Base-by-base conservation (phyloP, 2,888 invertebrate genomes). In the Lobophora halterata region DNA sequence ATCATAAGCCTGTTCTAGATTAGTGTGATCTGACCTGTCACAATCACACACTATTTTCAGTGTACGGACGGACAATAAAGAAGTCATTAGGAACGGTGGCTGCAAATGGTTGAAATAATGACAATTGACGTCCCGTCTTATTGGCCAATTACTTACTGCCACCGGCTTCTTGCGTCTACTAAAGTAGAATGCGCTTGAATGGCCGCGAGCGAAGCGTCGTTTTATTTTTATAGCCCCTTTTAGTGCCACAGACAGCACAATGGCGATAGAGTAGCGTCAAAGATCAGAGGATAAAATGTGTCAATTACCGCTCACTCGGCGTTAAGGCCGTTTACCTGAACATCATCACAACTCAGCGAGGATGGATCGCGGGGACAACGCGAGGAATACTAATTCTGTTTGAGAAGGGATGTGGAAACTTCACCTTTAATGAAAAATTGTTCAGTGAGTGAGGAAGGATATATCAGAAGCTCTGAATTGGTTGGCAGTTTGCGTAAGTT, bases 351-450 rank as follows among this genome's bases (percentile, higher is more conserved):
- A 28, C 36, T 37, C 33, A 33, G 16, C 14, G 28, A 27, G 24
- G 36, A 28, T 28, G 45, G 47, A 47, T 43, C 43, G 25, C 21
- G 18, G 42, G 13, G 26, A 21, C 35, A 33, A 34, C 46, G 41
- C 32, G 26, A 14, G 16, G 52, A 49, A 52, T 52, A 46, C 44
- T 46, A 45, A 52, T 49, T 46, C 39, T 19, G 27, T n/a, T n/a
- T 30, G 24, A 32, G 34, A 26, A 17, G 31, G 11, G 29, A 16
- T 5, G 7, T 14, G 25, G 27, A 26, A 31, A 20, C 27, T 36
- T 42, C 7, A n/a, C 8, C 10, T 7, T 14, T 32, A 28, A 25
- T 40, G 30, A 26, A 30, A n/a, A 25, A 21, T 26, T 21, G 14
- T 28, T 8, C 18, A 23, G 17, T 13, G 23, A 32, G 23, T 21